Conservation (phyloP, 2,888 invertebrate species). For the Meiosimyza decipiens region DNA sequence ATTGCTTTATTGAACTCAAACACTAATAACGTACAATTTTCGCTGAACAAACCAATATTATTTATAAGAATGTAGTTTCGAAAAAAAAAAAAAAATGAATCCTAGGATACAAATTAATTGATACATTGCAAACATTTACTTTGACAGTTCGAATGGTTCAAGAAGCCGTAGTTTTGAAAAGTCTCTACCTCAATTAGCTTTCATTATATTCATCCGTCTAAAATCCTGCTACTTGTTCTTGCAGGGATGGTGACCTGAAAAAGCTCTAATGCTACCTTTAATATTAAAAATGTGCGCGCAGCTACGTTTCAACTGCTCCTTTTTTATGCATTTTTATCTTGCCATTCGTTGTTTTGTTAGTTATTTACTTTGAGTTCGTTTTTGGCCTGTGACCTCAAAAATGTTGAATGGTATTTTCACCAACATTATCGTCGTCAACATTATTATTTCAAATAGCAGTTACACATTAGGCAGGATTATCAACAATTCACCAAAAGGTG, state of each 20-base stretch:
- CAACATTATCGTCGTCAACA: conserved; percentile 33
- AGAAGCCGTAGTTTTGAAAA: too few species aligned
- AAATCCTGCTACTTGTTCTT: background rate
- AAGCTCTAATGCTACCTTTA: conserved; percentile 5
- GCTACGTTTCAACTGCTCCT: conserved; percentile 31
- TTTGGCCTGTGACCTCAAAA: conserved; percentile 43
- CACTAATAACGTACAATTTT: too few species aligned
- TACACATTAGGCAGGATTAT: conserved; percentile 62
- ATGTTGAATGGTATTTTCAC: conserved; percentile 44
- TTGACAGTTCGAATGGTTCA: too few species aligned
- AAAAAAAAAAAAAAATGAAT: too few species aligned
- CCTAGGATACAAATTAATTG: too few species aligned
- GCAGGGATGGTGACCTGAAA: conserved; percentile 1
- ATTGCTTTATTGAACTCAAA: too few species aligned
- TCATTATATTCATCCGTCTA: too few species aligned
- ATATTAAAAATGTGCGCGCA: conserved; percentile 30
- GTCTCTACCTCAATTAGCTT: too few species aligned
- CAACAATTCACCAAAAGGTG: conserved; percentile 46
- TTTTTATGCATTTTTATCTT: conserved; percentile 39
- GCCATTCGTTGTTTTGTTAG: conserved; percentile 5
- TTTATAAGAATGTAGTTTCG: too few species aligned
- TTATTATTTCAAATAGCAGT: conserved; percentile 62
- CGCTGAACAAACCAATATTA: too few species aligned
- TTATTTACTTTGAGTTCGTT: conserved; percentile 30
- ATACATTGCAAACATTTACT: too few species aligned